These are phyloP conservation scores for Atopsyche davidsoni DNA, from an alignment of 1,140 invertebrate species.

Conservation along the genomic window DNA sequence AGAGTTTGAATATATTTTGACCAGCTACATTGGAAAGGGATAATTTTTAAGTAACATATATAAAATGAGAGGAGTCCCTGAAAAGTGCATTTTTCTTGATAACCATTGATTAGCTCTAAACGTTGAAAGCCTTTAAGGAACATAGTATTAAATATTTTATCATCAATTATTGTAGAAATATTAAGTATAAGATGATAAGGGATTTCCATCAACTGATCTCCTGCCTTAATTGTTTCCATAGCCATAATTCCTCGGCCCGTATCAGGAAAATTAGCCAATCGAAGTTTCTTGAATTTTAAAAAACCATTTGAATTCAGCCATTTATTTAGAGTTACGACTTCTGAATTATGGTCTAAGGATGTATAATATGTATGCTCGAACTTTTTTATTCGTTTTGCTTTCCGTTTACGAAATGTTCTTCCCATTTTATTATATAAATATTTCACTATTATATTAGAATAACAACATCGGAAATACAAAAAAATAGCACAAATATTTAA, in stretches of 20 bases:
- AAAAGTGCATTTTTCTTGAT: constrained; percentile 10
- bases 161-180: constrained; percentile 14
- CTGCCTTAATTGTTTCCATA: constrained; percentile 6
- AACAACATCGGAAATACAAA: no score
- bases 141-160: constrained; percentile 16
- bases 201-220: constrained; percentile 18
- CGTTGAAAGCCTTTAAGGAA: no score
- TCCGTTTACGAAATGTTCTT: constrained; percentile 5
- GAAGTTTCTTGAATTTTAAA: constrained; percentile 15
- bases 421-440: constrained; percentile 9
- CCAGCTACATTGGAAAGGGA: constrained; percentile 10
- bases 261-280: constrained; percentile 12
- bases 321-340: constrained; percentile 21
- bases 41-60: constrained; percentile 18
- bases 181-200: constrained; percentile 21
- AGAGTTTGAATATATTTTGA: constrained; percentile 16
- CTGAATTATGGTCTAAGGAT: constrained; percentile 2
- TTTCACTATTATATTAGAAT: no score
- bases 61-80: constrained; percentile 24
- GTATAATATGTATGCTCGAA: not conserved
- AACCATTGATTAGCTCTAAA: no score
- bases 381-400: not conserved
- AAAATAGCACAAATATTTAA: no score
- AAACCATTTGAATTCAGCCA: constrained; percentile 20
- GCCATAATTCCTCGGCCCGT: constrained; percentile 24